These are phyloP conservation scores for Xenentodon cancila DNA, from an alignment of 2,797 vertebrate genomes.

Conservation along the genomic window DNA sequence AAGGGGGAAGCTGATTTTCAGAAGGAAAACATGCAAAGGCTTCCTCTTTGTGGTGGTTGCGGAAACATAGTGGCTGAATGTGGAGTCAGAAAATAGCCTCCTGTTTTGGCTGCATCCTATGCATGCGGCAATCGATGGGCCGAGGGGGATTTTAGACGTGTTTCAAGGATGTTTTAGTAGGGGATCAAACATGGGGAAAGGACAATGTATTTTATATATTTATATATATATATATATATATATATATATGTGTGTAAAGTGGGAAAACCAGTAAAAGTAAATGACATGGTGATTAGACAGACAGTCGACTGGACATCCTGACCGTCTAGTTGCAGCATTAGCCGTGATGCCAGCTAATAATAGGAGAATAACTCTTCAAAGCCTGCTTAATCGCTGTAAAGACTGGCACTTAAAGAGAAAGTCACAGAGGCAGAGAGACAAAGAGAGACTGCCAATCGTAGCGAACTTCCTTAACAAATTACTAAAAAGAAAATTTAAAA, in stretches of 20 bases:
- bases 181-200: too few species aligned
- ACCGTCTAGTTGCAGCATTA: conserved; percentile 56
- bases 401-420: conserved; percentile 35
- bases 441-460: conserved; percentile 39
- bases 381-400: conserved; percentile 63
- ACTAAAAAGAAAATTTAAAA: conserved; percentile 19
- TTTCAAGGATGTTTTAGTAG: too few species aligned
- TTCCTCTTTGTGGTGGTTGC: conserved; percentile 21
- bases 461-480: conserved; percentile 44
- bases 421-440: neutral
- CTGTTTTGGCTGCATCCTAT: conserved; percentile 21
- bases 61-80: conserved; percentile 31
- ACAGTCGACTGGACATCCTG: conserved; percentile 29
- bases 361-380: conserved; percentile 69
- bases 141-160: too few species aligned
- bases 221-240: too few species aligned
- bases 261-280: conserved; percentile 15
- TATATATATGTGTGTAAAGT: too few species aligned
- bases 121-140: too few species aligned
- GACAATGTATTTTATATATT: too few species aligned
- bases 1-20: conserved; percentile 43
- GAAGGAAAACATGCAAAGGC: conserved; percentile 25
- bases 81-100: conserved; percentile 22
- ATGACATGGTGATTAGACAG: conserved; percentile 20
- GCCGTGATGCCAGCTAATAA: conserved; percentile 61